These are phyloP conservation scores for Anabas testudineus DNA, from an alignment of 2,797 vertebrate species.

Conservation along the genomic window DNA sequence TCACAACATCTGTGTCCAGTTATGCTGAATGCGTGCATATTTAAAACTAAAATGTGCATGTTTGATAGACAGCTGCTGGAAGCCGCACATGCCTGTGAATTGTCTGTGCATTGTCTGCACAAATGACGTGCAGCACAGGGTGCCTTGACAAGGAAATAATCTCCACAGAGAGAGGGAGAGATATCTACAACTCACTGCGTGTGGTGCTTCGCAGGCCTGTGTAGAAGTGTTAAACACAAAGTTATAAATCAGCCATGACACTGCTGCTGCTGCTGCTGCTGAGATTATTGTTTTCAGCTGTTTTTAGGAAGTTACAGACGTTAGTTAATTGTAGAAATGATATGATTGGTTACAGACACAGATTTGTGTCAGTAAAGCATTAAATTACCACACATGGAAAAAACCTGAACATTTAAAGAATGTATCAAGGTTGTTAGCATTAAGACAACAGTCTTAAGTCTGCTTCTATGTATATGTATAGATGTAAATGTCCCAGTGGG, in stretches of 20 bases:
- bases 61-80: constrained; percentile 67
- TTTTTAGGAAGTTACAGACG: constrained; percentile 42
- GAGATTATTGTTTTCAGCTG: constrained; percentile 77
- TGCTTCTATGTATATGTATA: too few species aligned
- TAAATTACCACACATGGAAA: constrained; percentile 29
- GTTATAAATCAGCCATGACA: constrained; percentile 71
- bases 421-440: constrained; percentile 17
- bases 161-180: constrained; percentile 52
- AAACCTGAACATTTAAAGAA: constrained; percentile 20
- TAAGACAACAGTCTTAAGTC: constrained; percentile 3
- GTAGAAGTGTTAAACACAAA: constrained; percentile 47
- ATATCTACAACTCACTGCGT: constrained; percentile 44
- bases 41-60: constrained; percentile 35
- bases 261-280: constrained; percentile 64
- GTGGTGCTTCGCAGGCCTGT: constrained; percentile 41
- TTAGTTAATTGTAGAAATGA: constrained; percentile 51
- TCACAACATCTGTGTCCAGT: constrained; percentile 73
- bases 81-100: constrained; percentile 25
- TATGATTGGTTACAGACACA: constrained; percentile 42
- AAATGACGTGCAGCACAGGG: constrained; percentile 47
- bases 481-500: neutral
- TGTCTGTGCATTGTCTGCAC: constrained; percentile 60
- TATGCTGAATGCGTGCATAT: constrained; percentile 49
- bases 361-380: constrained; percentile 52
- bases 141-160: constrained; percentile 48